Evolutionary conservation across 2,113 vertebrate species (phyloP), one percentile per base, ranked within the genome.

Genomic region (Bombycilla garrulus): DNA sequence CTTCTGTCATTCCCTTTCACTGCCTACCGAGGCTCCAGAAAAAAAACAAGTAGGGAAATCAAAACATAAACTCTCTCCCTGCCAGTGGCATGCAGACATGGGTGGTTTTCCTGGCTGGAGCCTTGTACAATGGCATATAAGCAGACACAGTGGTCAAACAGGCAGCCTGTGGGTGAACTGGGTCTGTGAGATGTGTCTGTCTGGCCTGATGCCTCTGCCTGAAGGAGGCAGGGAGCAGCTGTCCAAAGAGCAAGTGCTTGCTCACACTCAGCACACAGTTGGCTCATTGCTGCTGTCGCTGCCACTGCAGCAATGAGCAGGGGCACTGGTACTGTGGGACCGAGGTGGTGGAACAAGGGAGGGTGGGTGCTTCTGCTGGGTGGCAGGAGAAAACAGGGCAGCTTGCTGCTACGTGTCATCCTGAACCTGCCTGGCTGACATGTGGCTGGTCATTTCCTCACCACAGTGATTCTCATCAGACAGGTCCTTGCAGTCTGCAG

Each of bases 381-480:
- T 33, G 13, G 44, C 0, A 0, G 31, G 28, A n/a, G 24, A 6
- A 69, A 54, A 50, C 2, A 1, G 61, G 47, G 15, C 5, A 25
- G 18, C 44, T 21, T 71, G 65, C 36, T 78, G 65, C n/a, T 83
- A 9, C 0, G 0, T 91, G 60, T 36, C 66, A 76, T 51, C 77
- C 82, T 69, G 53, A 87, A 62, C 10, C 56, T 58, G 62, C 35
- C 60, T 42, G 56, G 28, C 17, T 66, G 70, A 51, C 0, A 0
- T 10, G 20, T 3, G 3, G 24, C 35, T 15, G 48, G 90, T 51
- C 40, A 33, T 86, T 58, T 72, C 72, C 99, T 98, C 86, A 99
- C 99, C 98, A 17, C 99, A 99, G 40, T 77, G 92, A 76, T 90
- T 97, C 96, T 99, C 99, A 2, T 99, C 99, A 0, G 99, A 99